Evolutionary conservation across 2,113 vertebrate species (phyloP), one percentile per base, ranked within the genome.

Genomic region (Progne subis): DNA sequence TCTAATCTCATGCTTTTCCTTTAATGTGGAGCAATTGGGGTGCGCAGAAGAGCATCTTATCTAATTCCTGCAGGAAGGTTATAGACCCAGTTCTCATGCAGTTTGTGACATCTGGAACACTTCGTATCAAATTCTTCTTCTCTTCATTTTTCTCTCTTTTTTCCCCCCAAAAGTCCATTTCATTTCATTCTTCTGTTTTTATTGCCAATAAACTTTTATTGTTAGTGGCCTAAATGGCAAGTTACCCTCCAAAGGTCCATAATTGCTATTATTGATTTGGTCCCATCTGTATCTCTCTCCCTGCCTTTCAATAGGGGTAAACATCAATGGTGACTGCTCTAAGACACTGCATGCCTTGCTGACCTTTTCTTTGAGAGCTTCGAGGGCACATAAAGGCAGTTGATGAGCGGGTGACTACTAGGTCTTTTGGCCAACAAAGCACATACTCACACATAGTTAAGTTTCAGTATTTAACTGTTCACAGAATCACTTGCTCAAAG

Each of bases 61-160:
- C 68, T 71, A 86, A 94, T 95, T 93, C 57, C 55, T 64, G 81
- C 65, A 84, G 94, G 31, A 82, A 88, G 32, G 64, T 74, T 84
- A 47, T 63, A 79, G 80, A 77, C 52, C 28, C 5, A 1, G 12
- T 13, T 53, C 57, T 94, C 91, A 65, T 23, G 79, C 87, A 82
- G 41, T 83, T 83, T 86, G 68, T 67, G 69, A 74, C 65, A 84
- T 76, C 93, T 77, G 67, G 50, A 93, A 43, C 29, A 49, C 34
- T 75, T 75, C 34, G 9, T 53, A 69, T 34, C 17, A 3, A 86
- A 74, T 93, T 88, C 21, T 74, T 57, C 41, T 68, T 60, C 34
- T 64, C 18, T 67, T 91, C 20, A 26, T 65, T 74, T 63, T 64
- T 18, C 6, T 57, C 26, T 29, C 3, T 0, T 31, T 14, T 55